Base-by-base conservation (phyloP, 2,888 invertebrate species). In the Lamproptera curius region DNA sequence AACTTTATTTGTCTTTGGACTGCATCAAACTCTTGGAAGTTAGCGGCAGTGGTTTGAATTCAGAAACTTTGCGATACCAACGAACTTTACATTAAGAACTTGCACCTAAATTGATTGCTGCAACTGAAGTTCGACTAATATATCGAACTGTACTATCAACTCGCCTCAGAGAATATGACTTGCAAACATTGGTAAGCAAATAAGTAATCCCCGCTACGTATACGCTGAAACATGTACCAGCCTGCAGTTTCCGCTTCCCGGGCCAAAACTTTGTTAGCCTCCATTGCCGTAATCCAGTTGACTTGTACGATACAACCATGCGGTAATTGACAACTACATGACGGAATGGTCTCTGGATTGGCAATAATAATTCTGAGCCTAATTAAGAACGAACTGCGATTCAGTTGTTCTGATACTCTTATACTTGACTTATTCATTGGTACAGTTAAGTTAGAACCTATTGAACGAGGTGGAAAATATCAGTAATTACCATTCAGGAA, bases 251-350 rank as follows among this genome's bases (percentile, higher is more conserved):
- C 16, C 40, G 35, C 20, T 16, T 16, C 17, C 28, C 16, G 31
- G 14, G 13, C 14, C 28, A 9, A 16, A 46, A 42, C 31, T 47
- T 37, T 31, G 37, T 41, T 37, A 31, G 15, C 31, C 17, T 10
- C 46, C 31, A n/a, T n/a, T 2, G 16, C 11, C 13, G 6, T 46
- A 36, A 46, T 41, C 26, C 11, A 31, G 36, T 47, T 17, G 37
- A 11, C 31, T 31, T 6, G 31, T 11, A 31, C n/a, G 13, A 31
- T 11, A n/a, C 28, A 40, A 40, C 31, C 16, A 16, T 40, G n/a
- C 16, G 16, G 28, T 40, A 31, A 28, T 40, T 40, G 28, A 28
- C 31, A 26, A 8, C 28, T 9, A 8, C 11, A 26, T 16, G 31
- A n/a, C 31, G 17, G 28, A 14, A 28, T 9, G 6, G 2, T 6